These are phyloP conservation scores for Apis mellifera DNA, from an alignment of 1,140 invertebrate genomes.

Conservation along the genomic window Amel_HAv3.1 CM009945.2:5474501-5475000, in stretches of 20 bases:
- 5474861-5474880: background rate
- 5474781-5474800: constrained; percentile 34
- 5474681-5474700: background rate
- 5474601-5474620: background rate
- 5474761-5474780: background rate
- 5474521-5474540: background rate
- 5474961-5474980: background rate
- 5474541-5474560: constrained; percentile 20
- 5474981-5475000: background rate
- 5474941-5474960: too few species aligned
- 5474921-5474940: background rate
- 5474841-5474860: too few species aligned
- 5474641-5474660: background rate
- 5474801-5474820: constrained; percentile 42
- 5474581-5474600: constrained; percentile 1
- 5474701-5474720: background rate
- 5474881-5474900: background rate
- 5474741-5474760: background rate
- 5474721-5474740: background rate
- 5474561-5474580: constrained; percentile 15
- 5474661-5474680: background rate
- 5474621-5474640: background rate
- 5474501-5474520: background rate
- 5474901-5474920: background rate
- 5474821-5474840: background rate